Conservation (phyloP, 2,113 vertebrate species). For the Salvelinus namaycush region DNA sequence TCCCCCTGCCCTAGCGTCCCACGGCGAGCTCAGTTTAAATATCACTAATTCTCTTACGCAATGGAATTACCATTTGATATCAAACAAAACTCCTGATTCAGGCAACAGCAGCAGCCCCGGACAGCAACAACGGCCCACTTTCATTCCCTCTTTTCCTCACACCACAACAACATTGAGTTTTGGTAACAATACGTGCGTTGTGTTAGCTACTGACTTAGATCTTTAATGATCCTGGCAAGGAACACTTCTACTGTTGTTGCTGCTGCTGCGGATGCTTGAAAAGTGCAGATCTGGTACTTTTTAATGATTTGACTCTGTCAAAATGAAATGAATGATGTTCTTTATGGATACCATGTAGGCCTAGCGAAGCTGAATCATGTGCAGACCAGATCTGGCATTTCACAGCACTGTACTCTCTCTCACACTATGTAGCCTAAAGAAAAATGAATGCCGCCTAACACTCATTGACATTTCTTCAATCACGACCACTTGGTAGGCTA, state of each 20-base stretch:
- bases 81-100: slow-evolving; percentile 64
- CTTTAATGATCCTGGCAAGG: slow-evolving; percentile 24
- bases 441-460: not conserved
- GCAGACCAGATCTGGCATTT: slow-evolving; percentile 39
- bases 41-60: slow-evolving; percentile 65
- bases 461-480: too few species aligned
- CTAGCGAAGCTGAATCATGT: slow-evolving; percentile 55
- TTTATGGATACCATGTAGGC: slow-evolving; percentile 62
- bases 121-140: slow-evolving; percentile 57
- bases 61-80: slow-evolving; percentile 67
- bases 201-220: slow-evolving; percentile 34
- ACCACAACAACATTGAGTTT: slow-evolving; percentile 66
- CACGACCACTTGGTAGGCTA: too few species aligned
- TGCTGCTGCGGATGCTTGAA: slow-evolving; percentile 29
- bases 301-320: slow-evolving; percentile 50
- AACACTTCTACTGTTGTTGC: not conserved
- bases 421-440: not conserved
- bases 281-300: slow-evolving; percentile 41
- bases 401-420: not conserved
- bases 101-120: slow-evolving; percentile 23
- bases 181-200: slow-evolving; percentile 54
- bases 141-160: slow-evolving; percentile 34
- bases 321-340: slow-evolving; percentile 47
- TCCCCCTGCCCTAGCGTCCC: slow-evolving; percentile 30
- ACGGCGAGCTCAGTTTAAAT: slow-evolving; percentile 61